phyloP scores from a whole-genome alignment of 2,113 vertebrate genomes.

The Zonotrichia leucophrys region DNA sequence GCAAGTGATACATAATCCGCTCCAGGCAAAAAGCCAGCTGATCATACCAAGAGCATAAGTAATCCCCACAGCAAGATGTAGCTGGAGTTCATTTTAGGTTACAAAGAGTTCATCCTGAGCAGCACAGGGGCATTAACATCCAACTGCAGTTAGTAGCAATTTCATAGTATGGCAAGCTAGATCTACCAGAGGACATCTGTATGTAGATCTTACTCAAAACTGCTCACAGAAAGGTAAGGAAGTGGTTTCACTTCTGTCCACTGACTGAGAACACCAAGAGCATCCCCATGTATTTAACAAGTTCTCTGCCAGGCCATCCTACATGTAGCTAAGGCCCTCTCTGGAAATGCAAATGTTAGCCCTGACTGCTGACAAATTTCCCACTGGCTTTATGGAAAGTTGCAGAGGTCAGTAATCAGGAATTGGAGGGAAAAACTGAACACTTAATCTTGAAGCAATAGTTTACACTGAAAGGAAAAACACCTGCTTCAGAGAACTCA shows the following conservation, averaged over 20 bases:
- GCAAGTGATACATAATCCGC: neutral
- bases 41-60: neutral
- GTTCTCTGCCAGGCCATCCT: neutral
- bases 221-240: neutral
- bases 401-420: neutral
- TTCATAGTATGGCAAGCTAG: neutral
- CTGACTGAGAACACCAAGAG: neutral
- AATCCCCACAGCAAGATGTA: neutral
- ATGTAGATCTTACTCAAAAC: neutral
- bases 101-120: neutral
- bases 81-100: neutral
- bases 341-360: neutral
- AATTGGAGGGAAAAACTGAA: neutral
- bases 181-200: neutral
- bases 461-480: neutral
- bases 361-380: neutral
- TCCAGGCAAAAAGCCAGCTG: neutral
- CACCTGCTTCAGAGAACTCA: neutral
- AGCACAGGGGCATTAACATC: neutral
- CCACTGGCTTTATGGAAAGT: neutral
- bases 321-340: neutral
- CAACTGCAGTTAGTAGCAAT: neutral
- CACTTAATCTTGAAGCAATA: neutral
- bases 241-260: neutral
- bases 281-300: neutral